Percentiles rank a stretch among this genome's conserved stretches.
Conservation (phyloP, 2,888 invertebrate species). For the Microchrysa polita region DNA sequence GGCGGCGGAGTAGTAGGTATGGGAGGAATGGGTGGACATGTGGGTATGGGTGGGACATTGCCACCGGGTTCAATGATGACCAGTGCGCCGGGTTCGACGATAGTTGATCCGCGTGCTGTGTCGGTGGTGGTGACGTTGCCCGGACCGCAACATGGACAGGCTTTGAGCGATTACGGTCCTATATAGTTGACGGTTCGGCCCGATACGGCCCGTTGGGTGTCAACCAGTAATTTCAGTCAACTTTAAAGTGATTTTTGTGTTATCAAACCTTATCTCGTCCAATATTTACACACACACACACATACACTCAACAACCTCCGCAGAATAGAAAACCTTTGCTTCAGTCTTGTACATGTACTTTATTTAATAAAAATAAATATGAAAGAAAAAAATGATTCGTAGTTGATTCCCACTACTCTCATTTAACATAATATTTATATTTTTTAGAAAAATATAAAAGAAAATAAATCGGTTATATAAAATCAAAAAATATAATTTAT, state of each 20-base stretch:
- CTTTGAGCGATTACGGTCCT: constrained; percentile 65
- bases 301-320: background rate
- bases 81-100: constrained; percentile 60
- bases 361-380: constrained; percentile 32
- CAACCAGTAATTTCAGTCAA: constrained; percentile 65
- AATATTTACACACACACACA: background rate
- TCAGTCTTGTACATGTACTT: constrained; percentile 39
- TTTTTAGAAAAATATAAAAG: constrained; percentile 37
- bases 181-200: constrained; percentile 66
- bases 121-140: constrained; percentile 65
- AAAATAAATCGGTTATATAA: background rate
- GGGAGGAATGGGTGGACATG: constrained; percentile 46
- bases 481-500: constrained; percentile 36
- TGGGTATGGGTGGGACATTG: constrained; percentile 59
- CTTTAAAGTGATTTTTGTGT: constrained; percentile 56
- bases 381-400: background rate
- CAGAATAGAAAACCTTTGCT: background rate
- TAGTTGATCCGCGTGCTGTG: constrained; percentile 64
- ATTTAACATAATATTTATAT: constrained; percentile 15
- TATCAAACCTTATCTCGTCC: background rate
- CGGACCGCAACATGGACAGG: constrained; percentile 64
- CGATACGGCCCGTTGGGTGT: constrained; percentile 65
- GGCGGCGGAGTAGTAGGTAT: constrained; percentile 52
- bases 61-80: constrained; percentile 61
- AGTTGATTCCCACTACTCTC: background rate